Base-by-base conservation (phyloP, 2,888 invertebrate genomes). In the Zonitis immaculata region DNA sequence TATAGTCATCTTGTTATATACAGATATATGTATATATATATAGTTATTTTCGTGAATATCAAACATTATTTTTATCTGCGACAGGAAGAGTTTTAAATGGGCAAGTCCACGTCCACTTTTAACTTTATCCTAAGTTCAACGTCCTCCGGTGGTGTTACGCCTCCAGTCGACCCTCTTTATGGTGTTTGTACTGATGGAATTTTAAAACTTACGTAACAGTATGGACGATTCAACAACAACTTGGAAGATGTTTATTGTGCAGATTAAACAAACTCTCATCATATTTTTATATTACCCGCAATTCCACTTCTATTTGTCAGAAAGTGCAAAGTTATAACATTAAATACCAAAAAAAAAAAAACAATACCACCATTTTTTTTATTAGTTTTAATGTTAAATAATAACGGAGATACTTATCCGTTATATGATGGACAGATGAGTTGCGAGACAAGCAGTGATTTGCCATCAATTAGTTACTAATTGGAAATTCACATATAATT, bases 121-220 rank as follows among this genome's bases (percentile, higher is more conserved):
- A 70, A 66, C 67, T 69, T 67, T 69, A 65, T 66, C 66, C 67
- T 57, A 73, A 71, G 73, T 69, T 70, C 71, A 68, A 68, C 65
- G 70, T 50, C 66, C 71, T 69, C 66, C 60, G 68, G 73, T 68
- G 72, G 69, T 69, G 66, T 70, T 66, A 67, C 68, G 69, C 69
- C 71, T 65, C 66, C 67, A 64, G 66, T 62, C 68, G 70, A 65
- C 72, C 70, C 68, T 67, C 69, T 69, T 69, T 69, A 65, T 66
- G 67, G 65, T 64, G 65, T 67, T 66, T 66, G 65, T 68, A 65
- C 66, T 62, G 67, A 61, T 64, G 65, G 70, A 70, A 71, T 70
- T 70, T 64, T 60, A 70, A 69, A 66, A 63, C 65, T 71, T 71
- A 70, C 70, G 70, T 67, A 70, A 71, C 67, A 61, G 26, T 25